Conservation (phyloP, 2,113 vertebrate genomes). For the Elachura formosa region DNA sequence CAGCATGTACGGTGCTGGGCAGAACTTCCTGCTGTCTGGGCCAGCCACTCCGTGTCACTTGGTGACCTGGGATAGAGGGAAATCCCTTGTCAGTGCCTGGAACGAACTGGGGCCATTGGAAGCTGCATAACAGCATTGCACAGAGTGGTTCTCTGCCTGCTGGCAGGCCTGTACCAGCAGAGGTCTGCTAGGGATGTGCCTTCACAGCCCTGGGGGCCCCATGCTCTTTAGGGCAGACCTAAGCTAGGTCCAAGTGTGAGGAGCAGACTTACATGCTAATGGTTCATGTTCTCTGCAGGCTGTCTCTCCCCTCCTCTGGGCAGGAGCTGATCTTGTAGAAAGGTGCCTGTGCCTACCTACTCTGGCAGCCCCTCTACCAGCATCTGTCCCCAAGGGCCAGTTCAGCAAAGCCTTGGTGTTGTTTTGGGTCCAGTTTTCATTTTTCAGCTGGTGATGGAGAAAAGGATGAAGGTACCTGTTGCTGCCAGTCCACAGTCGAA, state of each 20-base stretch:
- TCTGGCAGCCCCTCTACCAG: neutral
- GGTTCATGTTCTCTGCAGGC: neutral
- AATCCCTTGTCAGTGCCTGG: neutral
- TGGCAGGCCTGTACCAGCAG: neutral
- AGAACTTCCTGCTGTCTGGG: too few relatives aligned
- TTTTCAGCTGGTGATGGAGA: neutral
- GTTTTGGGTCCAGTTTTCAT: neutral
- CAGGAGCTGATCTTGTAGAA: neutral
- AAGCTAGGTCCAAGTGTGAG: neutral
- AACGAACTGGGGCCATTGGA: fast-evolving
- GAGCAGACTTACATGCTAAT: neutral
- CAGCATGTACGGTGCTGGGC: fast-evolving
- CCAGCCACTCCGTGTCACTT: neutral
- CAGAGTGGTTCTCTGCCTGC: neutral
- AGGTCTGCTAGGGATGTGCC: neutral
- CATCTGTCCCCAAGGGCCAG: neutral
- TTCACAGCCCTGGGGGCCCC: neutral
- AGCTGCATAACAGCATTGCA: neutral
- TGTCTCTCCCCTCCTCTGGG: neutral
- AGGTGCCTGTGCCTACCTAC: neutral
- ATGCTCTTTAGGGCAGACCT: neutral
- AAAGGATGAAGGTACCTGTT: neutral
- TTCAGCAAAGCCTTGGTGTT: neutral
- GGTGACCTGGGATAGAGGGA: neutral
- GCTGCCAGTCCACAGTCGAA: neutral